Evolutionary conservation across 1,140 invertebrate species (phyloP).

Genomic region (Neodiprion virginianus): DNA sequence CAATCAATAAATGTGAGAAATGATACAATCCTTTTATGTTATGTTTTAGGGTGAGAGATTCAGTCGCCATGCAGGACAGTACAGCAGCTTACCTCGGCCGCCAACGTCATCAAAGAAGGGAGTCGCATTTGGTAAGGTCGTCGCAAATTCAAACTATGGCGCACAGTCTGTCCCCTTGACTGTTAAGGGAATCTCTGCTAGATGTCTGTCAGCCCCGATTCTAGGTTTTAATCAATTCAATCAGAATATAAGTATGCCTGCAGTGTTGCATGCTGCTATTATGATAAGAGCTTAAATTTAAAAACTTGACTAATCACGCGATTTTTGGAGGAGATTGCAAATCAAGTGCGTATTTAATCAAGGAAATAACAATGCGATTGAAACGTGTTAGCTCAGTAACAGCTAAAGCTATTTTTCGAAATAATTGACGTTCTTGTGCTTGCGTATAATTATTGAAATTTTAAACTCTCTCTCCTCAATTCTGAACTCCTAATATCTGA

Average conservation of each 20-base stretch:
- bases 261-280: not conserved
- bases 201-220: conserved; percentile 89
- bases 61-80: conserved; percentile 64
- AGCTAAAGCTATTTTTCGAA: no score
- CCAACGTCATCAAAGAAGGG: conserved; percentile 64
- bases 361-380: no score
- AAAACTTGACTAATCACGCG: no score
- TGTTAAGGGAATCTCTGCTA: conserved; percentile 59
- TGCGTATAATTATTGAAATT: no score
- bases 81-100: conserved; percentile 81
- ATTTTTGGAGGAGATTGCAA: no score
- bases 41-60: conserved; percentile 51
- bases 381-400: no score
- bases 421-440: no score
- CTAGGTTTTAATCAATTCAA: conserved; percentile 72
- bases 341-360: no score
- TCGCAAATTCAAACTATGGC: conserved; percentile 51
- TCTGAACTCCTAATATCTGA: no score
- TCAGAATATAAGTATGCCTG: not conserved
- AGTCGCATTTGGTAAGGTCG: conserved; percentile 76
- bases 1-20: not conserved
- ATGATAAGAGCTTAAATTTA: no score
- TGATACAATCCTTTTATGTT: conserved; percentile 29
- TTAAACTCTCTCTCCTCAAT: no score
- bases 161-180: conserved; percentile 50